phyloP scores from a whole-genome alignment of 2,797 vertebrate species.

The Enteromius treurensis region DNA sequence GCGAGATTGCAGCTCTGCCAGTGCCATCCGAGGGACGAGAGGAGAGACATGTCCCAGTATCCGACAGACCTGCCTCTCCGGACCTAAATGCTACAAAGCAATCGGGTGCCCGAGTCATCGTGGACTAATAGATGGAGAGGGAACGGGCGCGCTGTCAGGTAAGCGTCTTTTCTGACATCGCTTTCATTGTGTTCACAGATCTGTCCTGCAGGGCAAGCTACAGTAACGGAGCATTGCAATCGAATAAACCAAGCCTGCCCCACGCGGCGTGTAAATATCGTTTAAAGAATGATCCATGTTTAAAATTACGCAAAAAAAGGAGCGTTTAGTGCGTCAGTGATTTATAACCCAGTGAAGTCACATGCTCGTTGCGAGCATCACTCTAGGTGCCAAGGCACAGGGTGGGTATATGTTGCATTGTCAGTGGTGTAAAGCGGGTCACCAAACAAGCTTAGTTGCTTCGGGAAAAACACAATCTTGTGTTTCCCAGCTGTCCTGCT shows the following conservation, averaged over 20 bases:
- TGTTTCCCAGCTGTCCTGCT: constrained; percentile 24
- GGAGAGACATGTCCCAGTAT: constrained; percentile 43
- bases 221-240: not conserved
- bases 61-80: constrained; percentile 33
- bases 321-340: not conserved
- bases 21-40: constrained; percentile 43
- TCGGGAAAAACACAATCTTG: not conserved
- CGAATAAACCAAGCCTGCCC: not conserved
- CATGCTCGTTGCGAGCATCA: not conserved
- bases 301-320: not conserved
- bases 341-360: not conserved
- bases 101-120: constrained; percentile 21
- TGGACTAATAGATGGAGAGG: constrained; percentile 30
- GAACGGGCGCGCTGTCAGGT: constrained; percentile 47
- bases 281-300: not conserved
- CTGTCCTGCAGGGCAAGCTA: constrained; percentile 10
- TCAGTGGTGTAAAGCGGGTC: constrained; percentile 22
- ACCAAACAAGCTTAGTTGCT: constrained; percentile 13
- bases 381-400: constrained; percentile 23
- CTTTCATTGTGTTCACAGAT: constrained; percentile 5
- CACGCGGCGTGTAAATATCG: not conserved
- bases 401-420: constrained; percentile 28
- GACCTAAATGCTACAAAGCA: constrained; percentile 41
- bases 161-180: constrained; percentile 34
- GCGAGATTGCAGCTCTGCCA: constrained; percentile 52